Conservation (phyloP, 2,797 vertebrate species). For the Peromyscus nudipes region DNA sequence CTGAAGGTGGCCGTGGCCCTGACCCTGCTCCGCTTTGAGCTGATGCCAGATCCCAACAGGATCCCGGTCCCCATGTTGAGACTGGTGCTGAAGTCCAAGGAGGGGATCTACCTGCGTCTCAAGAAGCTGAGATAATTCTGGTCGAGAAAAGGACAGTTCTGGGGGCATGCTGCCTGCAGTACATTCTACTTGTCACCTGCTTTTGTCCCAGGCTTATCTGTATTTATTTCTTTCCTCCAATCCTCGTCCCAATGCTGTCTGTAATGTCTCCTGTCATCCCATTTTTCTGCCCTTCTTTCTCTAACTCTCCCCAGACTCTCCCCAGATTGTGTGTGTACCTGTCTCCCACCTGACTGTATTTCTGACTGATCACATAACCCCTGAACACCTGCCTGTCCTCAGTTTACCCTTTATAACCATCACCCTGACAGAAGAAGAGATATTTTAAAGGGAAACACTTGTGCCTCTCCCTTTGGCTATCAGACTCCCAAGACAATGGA, state of each 20-base stretch:
- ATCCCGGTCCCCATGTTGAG: conserved; percentile 85
- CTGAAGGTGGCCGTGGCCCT: conserved; percentile 90
- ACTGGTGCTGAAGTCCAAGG: conserved; percentile 89
- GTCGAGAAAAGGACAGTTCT: not conserved
- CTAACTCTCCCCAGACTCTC: not conserved
- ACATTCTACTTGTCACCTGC: not conserved
- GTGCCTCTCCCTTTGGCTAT: not conserved
- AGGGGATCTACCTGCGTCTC: conserved; percentile 90
- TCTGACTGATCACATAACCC: not conserved
- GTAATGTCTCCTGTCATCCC: not conserved
- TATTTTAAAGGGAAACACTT: not conserved
- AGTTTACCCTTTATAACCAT: not conserved
- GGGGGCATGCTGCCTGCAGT: no score
- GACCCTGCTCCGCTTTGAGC: conserved; percentile 88
- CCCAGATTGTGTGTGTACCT: not conserved
- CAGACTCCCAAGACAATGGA: not conserved
- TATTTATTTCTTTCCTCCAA: not conserved
- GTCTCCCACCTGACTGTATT: not conserved
- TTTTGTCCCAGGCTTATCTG: not conserved
- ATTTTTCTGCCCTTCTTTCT: not conserved
- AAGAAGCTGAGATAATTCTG: conserved; percentile 33
- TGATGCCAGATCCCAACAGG: conserved; percentile 86
- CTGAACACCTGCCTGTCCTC: no score
- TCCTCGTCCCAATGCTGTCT: not conserved
- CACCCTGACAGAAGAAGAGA: not conserved